Conservation (phyloP, 2,888 invertebrate species). For the Stenchaetothrips biformis region DNA sequence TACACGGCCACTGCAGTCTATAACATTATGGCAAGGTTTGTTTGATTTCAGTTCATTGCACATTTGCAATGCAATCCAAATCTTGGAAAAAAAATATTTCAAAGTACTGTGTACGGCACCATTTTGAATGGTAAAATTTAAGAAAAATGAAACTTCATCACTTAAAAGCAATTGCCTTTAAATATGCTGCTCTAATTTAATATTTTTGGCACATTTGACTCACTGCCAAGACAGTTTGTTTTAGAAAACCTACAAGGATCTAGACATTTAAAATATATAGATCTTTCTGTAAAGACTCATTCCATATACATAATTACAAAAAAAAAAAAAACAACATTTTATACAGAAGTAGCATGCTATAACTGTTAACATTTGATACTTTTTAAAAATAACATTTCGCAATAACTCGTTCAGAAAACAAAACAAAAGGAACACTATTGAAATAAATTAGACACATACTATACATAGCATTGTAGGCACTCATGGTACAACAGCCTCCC, state of each 20-base stretch:
- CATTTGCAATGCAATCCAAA: background rate
- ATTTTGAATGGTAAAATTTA: background rate
- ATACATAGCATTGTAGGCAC: constrained; percentile 10
- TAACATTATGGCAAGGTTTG: background rate
- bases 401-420: constrained; percentile 25
- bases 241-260: constrained; percentile 16
- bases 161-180: background rate
- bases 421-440: constrained; percentile 13
- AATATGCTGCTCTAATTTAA: constrained; percentile 10
- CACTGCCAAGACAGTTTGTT: constrained; percentile 17
- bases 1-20: constrained; percentile 19
- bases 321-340: constrained; percentile 20
- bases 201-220: constrained; percentile 23
- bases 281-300: constrained; percentile 14
- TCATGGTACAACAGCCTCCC: constrained; percentile 6
- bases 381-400: constrained; percentile 22
- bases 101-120: background rate
- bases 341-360: constrained; percentile 10
- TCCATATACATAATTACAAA: constrained; percentile 10
- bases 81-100: background rate
- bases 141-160: background rate
- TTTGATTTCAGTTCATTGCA: constrained; percentile 23
- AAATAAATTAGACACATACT: constrained; percentile 24
- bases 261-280: constrained; percentile 20
- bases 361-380: constrained; percentile 22